Evolutionary conservation across 2,888 invertebrate species (phyloP), one percentile per base, ranked within the genome.

Genomic region (Leucophora obtusa): DNA sequence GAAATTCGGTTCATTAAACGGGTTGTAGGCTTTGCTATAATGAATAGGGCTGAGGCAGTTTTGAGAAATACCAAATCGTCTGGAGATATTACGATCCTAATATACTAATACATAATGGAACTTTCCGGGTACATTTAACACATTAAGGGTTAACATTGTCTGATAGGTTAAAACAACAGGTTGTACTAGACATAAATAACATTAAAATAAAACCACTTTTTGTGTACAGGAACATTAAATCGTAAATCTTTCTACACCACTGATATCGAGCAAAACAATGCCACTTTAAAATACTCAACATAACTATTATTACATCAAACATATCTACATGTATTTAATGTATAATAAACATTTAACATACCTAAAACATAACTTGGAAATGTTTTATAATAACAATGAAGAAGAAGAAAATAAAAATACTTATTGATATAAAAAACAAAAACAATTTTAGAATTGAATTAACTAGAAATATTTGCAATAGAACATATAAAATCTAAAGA

Each of bases 361-460:
- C 43, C 43, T n/a, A 47, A 47, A 47, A 47, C 43, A 47, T 47
- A 14, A 14, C 43, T 47, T 47, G 43, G 6, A 3, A 47, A 47
- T 47, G 43, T 14, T 47, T 47, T 47, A 47, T 47, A 38, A 38
- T 2, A 14, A 38, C 2, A n/a, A 1, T 1, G 11, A 38, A 9
- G 38, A 38, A 38, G 38, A 11, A 38, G 38, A 47, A 47, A 6
- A 2, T 14, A 14, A n/a, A 47, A 5, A 47, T 14, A 38, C 11
- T 11, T 14, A 11, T 28, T 28, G 3, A 6, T 28, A 28, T 6
- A 28, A 28, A 38, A 38, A 38, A 47, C n/a, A n/a, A 47, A 9
- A 38, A 38, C n/a, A 5, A 65, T 60, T 60, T 60, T 18, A 3
- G 28, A 70, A 60, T 60, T 53, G 43, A 4, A 50, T 53, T 60